Conservation (phyloP, 1,140 invertebrate genomes). For the Sitodiplosis mosellana region DNA sequence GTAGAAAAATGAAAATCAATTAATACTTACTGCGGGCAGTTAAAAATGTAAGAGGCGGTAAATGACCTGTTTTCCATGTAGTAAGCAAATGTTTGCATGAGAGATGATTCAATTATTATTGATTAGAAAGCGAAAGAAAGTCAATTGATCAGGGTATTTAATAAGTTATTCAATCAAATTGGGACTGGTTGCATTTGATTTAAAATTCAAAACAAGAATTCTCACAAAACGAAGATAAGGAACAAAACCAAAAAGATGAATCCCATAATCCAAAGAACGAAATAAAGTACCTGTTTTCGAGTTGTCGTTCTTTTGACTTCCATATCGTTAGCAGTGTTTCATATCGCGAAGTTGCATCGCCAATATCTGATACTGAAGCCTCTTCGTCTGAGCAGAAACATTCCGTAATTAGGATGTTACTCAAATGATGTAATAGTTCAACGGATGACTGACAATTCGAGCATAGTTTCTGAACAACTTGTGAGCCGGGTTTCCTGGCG, state of each 20-base stretch:
- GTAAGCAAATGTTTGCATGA: neutral
- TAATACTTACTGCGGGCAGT: slow-evolving; percentile 47
- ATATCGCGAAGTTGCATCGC: slow-evolving; percentile 42
- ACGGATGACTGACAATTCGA: slow-evolving; percentile 50
- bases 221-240: neutral
- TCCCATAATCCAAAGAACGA: neutral
- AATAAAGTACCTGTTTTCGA: slow-evolving; percentile 20
- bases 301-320: slow-evolving; percentile 43
- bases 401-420: slow-evolving; percentile 50
- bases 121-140: neutral
- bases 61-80: slow-evolving; percentile 30
- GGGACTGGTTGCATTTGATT: neutral
- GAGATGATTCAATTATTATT: neutral
- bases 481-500: slow-evolving; percentile 29
- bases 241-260: neutral
- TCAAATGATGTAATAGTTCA: slow-evolving; percentile 61
- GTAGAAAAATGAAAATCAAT: slow-evolving; percentile 3
- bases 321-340: slow-evolving; percentile 47
- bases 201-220: neutral
- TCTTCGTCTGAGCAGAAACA: slow-evolving; percentile 45
- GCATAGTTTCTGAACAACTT: slow-evolving; percentile 41
- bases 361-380: slow-evolving; percentile 43
- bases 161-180: too few relatives aligned
- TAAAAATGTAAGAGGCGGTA: slow-evolving; percentile 40
- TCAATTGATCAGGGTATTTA: neutral